These are phyloP conservation scores for Lasioglossum villosulum DNA, from an alignment of 2,888 invertebrate species.

Conservation along the genomic window DNA sequence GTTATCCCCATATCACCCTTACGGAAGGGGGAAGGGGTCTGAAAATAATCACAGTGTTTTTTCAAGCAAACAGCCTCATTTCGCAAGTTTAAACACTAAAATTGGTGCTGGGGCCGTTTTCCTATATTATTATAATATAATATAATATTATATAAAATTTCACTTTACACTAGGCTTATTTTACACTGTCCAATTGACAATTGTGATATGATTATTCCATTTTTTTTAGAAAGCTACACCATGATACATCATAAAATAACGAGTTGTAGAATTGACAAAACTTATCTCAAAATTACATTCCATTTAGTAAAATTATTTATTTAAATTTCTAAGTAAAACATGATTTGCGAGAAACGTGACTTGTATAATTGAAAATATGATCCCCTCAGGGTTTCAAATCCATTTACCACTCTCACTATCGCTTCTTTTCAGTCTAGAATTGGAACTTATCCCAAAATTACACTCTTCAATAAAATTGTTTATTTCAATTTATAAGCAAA, in stretches of 20 bases:
- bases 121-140: no score
- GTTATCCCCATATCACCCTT: no score
- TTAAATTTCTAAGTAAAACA: background rate
- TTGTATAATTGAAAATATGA: background rate
- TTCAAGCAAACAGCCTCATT: no score
- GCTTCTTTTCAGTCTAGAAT: no score
- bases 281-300: background rate
- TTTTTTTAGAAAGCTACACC: background rate
- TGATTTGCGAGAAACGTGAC: no score
- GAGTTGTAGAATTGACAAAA: background rate
- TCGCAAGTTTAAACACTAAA: no score
- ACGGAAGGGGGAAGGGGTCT: no score
- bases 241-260: background rate
- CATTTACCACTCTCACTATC: no score
- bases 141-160: background rate
- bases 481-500: background rate
- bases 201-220: background rate
- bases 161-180: background rate
- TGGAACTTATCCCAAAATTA: background rate
- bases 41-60: no score
- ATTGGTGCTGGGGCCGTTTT: no score
- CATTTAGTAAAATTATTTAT: background rate
- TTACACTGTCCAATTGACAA: background rate
- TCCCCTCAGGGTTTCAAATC: no score
- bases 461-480: background rate